Percentiles rank a stretch among this genome's conserved stretches.
These are phyloP conservation scores for Ptyas mucosa DNA, from an alignment of 2,113 vertebrate genomes.

Conservation along the genomic window DNA sequence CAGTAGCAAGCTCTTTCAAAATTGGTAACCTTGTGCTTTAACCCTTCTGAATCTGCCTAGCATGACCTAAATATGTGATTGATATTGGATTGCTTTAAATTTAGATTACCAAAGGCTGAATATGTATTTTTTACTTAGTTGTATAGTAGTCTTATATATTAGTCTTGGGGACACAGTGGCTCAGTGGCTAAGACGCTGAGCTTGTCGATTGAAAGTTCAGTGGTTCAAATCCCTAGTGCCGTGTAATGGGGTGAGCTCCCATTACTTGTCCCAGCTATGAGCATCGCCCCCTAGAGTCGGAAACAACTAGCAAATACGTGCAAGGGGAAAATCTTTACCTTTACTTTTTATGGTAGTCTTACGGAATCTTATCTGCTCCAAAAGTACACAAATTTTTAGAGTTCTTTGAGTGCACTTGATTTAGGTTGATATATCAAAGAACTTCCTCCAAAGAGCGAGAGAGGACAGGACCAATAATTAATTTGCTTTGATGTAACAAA, in stretches of 20 bases:
- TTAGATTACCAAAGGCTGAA: not conserved
- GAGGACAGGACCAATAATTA: not conserved
- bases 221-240: too few species aligned
- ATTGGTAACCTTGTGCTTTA: not conserved
- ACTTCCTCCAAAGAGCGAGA: not conserved
- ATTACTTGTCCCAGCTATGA: too few species aligned
- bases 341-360: not conserved
- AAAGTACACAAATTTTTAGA: not conserved
- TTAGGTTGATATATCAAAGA: not conserved
- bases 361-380: not conserved
- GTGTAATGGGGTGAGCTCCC: too few species aligned
- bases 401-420: not conserved
- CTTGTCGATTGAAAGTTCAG: too few species aligned
- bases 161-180: too few species aligned
- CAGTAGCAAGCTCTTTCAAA: not conserved
- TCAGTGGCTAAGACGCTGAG: too few species aligned
- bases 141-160: not conserved
- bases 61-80: not conserved
- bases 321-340: too few species aligned
- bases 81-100: not conserved
- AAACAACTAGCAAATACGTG: too few species aligned
- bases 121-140: not conserved
- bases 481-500: not conserved
- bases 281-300: too few species aligned
- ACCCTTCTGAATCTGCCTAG: not conserved